Percentiles rank a stretch among this genome's conserved stretches.
Conservation (phyloP, 2,113 vertebrate species). For the Thryonomys swinderianus region DNA sequence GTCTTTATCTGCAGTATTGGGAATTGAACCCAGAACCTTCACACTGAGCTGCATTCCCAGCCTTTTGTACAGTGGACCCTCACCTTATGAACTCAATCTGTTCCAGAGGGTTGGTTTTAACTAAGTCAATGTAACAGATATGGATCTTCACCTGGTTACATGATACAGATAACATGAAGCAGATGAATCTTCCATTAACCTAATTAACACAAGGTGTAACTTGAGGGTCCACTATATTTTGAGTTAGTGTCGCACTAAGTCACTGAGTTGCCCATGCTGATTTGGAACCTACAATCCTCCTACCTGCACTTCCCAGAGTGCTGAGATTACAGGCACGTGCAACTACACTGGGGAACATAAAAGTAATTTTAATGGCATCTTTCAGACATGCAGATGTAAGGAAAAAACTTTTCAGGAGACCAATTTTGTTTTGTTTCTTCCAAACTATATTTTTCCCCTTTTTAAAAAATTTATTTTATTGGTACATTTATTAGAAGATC, state of each 20-base stretch:
- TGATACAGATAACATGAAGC: no score
- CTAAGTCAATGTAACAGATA: no score
- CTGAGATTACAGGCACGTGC: background rate
- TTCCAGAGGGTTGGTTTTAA: no score
- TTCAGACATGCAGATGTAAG: conserved; percentile 3
- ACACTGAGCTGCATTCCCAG: background rate
- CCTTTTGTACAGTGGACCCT: background rate
- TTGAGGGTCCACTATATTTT: background rate
- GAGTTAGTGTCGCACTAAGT: background rate
- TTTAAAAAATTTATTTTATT: no score
- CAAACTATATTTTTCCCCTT: no score
- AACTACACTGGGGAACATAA: background rate
- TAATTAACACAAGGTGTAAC: no score
- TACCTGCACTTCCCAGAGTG: background rate
- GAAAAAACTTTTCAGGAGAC: background rate
- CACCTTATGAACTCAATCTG: no score
- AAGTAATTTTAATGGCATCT: conserved; percentile 6
- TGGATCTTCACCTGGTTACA: no score
- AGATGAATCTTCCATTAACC: no score
- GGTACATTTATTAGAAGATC: background rate
- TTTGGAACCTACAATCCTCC: background rate
- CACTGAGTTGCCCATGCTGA: background rate
- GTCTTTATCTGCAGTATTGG: background rate
- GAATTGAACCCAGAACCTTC: background rate
- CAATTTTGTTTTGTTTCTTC: no score